Conservation (phyloP, 2,797 vertebrate genomes). For the Brotula barbata region DNA sequence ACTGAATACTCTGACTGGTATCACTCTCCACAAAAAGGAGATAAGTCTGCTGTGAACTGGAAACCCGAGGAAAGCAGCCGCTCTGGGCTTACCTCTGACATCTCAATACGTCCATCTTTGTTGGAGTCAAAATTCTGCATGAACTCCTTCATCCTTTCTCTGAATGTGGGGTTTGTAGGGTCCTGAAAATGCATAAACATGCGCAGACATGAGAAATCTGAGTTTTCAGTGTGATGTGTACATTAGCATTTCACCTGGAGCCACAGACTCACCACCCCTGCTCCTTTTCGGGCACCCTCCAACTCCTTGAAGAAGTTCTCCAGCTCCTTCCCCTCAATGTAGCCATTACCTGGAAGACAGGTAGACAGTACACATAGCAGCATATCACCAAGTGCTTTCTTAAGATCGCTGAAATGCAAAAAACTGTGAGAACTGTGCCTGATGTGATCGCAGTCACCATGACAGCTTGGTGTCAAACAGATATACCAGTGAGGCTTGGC, state of each 20-base stretch:
- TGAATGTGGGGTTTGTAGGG: slow-evolving; percentile 83
- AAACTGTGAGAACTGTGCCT: neutral
- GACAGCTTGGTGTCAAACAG: slow-evolving; percentile 22
- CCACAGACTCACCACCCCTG: slow-evolving; percentile 87
- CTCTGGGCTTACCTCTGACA: slow-evolving; percentile 88
- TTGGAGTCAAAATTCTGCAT: slow-evolving; percentile 98
- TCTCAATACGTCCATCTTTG: slow-evolving; percentile 93
- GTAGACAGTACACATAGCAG: slow-evolving; percentile 5
- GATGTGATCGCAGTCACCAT: slow-evolving; percentile 29
- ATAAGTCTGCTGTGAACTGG: too few relatives aligned
- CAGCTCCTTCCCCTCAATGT: slow-evolving; percentile 97
- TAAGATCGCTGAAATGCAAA: slow-evolving; percentile 21
- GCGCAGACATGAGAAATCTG: neutral
- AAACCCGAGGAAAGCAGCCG: neutral
- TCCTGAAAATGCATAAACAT: slow-evolving; percentile 71
- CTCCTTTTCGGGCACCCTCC: slow-evolving; percentile 89
- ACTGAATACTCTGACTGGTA: too few relatives aligned
- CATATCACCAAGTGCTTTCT: neutral
- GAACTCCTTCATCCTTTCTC: slow-evolving; percentile 95
- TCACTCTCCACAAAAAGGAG: too few relatives aligned
- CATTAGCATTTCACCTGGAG: neutral
- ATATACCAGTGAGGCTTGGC: slow-evolving; percentile 11
- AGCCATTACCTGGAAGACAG: slow-evolving; percentile 88
- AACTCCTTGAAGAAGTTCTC: slow-evolving; percentile 96
- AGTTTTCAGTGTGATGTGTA: neutral